These are phyloP conservation scores for Catharus ustulatus DNA, from an alignment of 2,797 vertebrate genomes.

Conservation along the genomic window DNA sequence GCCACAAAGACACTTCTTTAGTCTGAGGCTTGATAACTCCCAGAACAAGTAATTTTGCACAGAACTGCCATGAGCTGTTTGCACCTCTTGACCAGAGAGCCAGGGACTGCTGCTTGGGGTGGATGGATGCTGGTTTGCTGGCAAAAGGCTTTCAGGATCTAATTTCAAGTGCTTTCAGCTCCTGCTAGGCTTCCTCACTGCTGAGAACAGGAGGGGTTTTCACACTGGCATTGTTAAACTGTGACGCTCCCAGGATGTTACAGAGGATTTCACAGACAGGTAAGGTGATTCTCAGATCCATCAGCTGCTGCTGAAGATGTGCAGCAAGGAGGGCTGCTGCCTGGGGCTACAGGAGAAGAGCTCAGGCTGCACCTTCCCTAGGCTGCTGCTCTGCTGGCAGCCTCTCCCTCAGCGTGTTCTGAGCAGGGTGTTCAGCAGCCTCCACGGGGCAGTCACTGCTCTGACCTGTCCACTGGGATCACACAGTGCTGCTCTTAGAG, in stretches of 20 bases:
- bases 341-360: background rate
- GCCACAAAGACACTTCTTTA: background rate
- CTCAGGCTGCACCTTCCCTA: background rate
- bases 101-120: background rate
- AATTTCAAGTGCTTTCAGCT: constrained; percentile 15
- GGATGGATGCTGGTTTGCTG: background rate
- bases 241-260: background rate
- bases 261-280: background rate
- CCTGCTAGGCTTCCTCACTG: background rate
- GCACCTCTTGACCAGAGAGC: background rate
- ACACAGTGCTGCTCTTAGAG: background rate
- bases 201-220: background rate
- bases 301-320: background rate
- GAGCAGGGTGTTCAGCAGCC: background rate
- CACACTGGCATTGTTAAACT: background rate
- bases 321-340: background rate
- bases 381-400: background rate
- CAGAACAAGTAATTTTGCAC: background rate
- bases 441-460: background rate
- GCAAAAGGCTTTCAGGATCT: constrained; percentile 3
- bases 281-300: background rate
- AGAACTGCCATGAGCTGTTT: background rate
- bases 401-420: rapidly evolving
- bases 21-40: background rate
- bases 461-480: background rate